Percentiles rank a stretch among this genome's conserved stretches.
Conservation (phyloP, 1,140 invertebrate species). For the Eurosta solidaginis region DNA sequence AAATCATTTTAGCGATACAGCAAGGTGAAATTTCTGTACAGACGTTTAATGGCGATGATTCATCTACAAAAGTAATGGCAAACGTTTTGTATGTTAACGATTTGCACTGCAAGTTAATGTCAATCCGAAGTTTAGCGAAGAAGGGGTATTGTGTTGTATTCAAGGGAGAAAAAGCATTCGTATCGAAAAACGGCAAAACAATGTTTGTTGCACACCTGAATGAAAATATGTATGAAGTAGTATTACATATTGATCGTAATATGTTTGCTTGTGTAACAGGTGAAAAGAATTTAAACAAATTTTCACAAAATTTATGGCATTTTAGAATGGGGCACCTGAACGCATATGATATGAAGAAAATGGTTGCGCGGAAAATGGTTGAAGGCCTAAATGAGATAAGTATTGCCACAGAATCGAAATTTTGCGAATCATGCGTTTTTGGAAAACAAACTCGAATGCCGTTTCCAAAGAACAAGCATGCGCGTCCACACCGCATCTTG, state of each 20-base stretch:
- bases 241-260: background rate
- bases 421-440: no score
- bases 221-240: background rate
- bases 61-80: no score
- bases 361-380: background rate
- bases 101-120: background rate
- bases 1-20: no score
- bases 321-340: no score
- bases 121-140: background rate
- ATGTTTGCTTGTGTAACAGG: background rate
- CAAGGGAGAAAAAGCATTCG: no score
- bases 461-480: no score
- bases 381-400: background rate
- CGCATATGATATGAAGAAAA: background rate
- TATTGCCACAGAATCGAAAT: no score
- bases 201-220: background rate
- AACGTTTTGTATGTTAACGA: background rate
- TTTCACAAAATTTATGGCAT: background rate
- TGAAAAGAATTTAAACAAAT: background rate
- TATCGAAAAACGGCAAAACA: background rate
- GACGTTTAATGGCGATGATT: no score
- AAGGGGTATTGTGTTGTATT: background rate
- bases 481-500: conserved; percentile 56
- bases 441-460: no score
- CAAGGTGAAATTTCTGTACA: no score